Percentiles rank a stretch among this genome's conserved stretches.
phyloP scores from a whole-genome alignment of 2,797 vertebrate genomes.

The Aldrovandia affinis region DNA sequence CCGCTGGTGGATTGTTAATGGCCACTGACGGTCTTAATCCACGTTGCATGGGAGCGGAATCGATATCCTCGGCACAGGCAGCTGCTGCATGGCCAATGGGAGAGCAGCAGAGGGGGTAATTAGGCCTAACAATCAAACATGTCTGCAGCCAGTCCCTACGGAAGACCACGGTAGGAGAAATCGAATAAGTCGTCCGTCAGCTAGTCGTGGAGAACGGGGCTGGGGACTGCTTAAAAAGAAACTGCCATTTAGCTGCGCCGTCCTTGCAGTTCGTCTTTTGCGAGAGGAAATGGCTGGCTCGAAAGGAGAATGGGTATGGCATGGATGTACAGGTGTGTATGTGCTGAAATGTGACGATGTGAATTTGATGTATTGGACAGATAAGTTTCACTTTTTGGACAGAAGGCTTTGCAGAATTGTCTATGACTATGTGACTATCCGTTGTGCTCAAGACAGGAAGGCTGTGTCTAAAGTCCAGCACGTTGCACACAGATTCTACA shows the following conservation, averaged over 20 bases:
- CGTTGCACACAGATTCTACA: background rate
- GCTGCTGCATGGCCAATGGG: background rate
- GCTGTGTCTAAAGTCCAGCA: no score
- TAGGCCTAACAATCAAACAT: constrained; percentile 16
- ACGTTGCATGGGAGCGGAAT: background rate
- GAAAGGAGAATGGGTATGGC: no score
- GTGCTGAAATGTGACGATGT: background rate
- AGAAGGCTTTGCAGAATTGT: background rate
- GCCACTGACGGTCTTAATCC: background rate
- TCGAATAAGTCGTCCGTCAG: background rate
- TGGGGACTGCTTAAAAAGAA: background rate
- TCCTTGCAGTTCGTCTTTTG: background rate
- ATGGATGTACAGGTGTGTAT: background rate
- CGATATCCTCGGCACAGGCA: constrained; percentile 17
- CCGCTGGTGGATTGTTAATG: background rate
- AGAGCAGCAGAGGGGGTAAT: constrained; percentile 15
- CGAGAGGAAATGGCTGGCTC: background rate
- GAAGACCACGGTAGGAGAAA: background rate
- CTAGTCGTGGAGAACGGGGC: background rate
- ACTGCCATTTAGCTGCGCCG: no score
- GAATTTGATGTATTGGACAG: background rate
- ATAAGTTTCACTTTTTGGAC: background rate
- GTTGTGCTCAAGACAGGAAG: background rate
- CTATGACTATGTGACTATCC: background rate
- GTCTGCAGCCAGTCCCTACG: background rate